Evolutionary conservation across 37 sponge, comb jelly and placozoan species (phyloP), one percentile per base, ranked within the genome.

Genomic region (Spongia lamella): DNA sequence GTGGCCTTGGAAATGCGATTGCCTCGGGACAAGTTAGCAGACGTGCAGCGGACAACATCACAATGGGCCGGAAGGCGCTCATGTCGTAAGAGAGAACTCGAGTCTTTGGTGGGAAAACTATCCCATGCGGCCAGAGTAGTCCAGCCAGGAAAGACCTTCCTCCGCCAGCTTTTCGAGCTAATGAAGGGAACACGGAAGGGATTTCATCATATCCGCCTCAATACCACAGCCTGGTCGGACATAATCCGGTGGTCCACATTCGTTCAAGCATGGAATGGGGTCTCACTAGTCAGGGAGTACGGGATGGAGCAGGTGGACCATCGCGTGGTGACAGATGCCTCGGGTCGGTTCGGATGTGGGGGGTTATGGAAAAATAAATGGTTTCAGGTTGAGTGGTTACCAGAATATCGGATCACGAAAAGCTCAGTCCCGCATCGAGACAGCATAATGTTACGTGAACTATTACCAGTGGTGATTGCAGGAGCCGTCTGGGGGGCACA

Each of bases 81-180:
- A 7, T 58, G 60, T 15, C 7, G 4, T 14, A 58, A 36, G 9
- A 64, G 9, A 11, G 66, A 64, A 36, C 33, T 64, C 5, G 66
- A 64, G 66, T 64, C 66, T 27, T 27, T 64, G n/a, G 30, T 64
- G 34, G 66, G 66, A 31, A 32, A 27, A 20, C 36, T 26, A 35
- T 26, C 66, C 66, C 66, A 64, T 64, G 66, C 32, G 5, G 27
- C 32, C 6, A 20, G 5, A 7, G 66, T 27, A 30, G 34, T 64
- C 13, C 27, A 20, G 4, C 66, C 66, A 34, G 66, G 36, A 7
- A 21, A 36, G 7, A 21, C 34, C 34, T 64, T 32, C 34, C 36
- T 64, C 4, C 32, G 36, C 4, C 36, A 64, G 5, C 34, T 64
- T 32, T 64, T 27, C 66, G 7, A 19, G 7, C 4, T 27, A 32